Percentiles rank a stretch among this genome's conserved stretches.
Conservation (phyloP, 1,140 invertebrate species). For the Drosophila grimshawi region DNA sequence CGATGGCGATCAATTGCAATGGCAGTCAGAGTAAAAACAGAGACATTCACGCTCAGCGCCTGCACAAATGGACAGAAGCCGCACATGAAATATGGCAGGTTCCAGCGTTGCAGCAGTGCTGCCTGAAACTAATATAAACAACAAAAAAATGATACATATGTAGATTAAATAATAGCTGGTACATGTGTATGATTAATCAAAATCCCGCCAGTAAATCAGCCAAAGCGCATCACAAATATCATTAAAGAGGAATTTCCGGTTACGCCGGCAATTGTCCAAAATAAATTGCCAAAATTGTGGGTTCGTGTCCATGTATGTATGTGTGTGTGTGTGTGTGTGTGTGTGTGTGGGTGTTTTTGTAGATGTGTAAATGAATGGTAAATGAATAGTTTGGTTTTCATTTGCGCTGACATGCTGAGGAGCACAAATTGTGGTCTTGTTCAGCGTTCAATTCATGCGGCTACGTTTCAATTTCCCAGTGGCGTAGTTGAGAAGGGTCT, state of each 20-base stretch:
- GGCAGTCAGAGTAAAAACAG: slow-evolving; percentile 92
- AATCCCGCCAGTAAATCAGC: not conserved
- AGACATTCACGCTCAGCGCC: slow-evolving; percentile 91
- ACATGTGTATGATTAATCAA: not conserved
- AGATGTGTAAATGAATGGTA: not conserved
- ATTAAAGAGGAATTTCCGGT: slow-evolving; percentile 41
- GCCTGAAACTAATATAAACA: slow-evolving; percentile 89
- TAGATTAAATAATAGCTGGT: not conserved
- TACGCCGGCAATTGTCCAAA: slow-evolving; percentile 18
- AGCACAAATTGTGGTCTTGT: slow-evolving; percentile 13
- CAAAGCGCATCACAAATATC: slow-evolving; percentile 41
- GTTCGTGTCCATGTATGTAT: not conserved
- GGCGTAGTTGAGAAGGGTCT: not conserved
- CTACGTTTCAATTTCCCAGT: not conserved
- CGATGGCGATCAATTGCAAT: slow-evolving; percentile 92
- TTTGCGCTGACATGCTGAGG: slow-evolving; percentile 34
- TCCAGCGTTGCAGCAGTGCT: slow-evolving; percentile 91
- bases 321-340: slow-evolving; percentile 8
- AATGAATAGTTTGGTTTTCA: slow-evolving; percentile 16
- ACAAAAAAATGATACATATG: not conserved
- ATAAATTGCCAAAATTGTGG: slow-evolving; percentile 35
- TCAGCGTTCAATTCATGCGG: not conserved
- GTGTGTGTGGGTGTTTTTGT: slow-evolving; percentile 7
- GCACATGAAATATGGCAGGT: slow-evolving; percentile 93
- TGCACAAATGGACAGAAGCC: slow-evolving; percentile 93